These are phyloP conservation scores for Anaspis maculata DNA, from an alignment of 2,888 invertebrate genomes.

Conservation along the genomic window DNA sequence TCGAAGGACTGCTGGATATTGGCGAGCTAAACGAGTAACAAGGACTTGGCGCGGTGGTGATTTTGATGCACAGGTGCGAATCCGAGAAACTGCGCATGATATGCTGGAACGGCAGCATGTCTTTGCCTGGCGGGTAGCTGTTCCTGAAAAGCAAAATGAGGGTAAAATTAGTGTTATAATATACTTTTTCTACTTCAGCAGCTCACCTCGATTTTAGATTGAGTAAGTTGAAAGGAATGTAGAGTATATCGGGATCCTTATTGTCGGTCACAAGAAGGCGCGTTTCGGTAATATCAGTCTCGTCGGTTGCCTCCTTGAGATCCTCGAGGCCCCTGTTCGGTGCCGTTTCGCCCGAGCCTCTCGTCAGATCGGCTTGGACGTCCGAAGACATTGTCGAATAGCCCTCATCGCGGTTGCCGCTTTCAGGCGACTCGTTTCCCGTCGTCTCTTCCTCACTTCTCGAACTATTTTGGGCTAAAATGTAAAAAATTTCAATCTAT, in stretches of 20 bases:
- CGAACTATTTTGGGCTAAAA: constrained; percentile 41
- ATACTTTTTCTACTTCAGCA: not conserved
- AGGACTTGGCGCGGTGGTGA: constrained; percentile 53
- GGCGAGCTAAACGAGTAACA: constrained; percentile 49
- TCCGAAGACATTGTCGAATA: constrained; percentile 81
- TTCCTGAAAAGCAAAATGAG: constrained; percentile 51
- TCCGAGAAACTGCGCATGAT: constrained; percentile 68
- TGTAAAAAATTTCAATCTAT: too few relatives aligned
- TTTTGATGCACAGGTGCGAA: constrained; percentile 63
- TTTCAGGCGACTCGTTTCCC: constrained; percentile 66
- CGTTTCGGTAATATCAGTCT: constrained; percentile 53
- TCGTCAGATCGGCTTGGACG: constrained; percentile 63
- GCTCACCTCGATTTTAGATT: constrained; percentile 37
- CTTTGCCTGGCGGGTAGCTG: constrained; percentile 64
- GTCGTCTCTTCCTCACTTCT: constrained; percentile 54
- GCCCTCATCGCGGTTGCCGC: constrained; percentile 71
- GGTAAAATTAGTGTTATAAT: too few relatives aligned
- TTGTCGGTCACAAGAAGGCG: constrained; percentile 50
- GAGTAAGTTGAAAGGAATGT: constrained; percentile 56
- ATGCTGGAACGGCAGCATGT: constrained; percentile 62
- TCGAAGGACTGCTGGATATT: constrained; percentile 53
- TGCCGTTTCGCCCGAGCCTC: constrained; percentile 41
- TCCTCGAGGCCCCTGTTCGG: constrained; percentile 48
- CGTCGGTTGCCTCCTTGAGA: constrained; percentile 65
- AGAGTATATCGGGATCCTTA: constrained; percentile 57